phyloP scores from a whole-genome alignment of 2,888 invertebrate species.

The Pyrrhia umbra region DNA sequence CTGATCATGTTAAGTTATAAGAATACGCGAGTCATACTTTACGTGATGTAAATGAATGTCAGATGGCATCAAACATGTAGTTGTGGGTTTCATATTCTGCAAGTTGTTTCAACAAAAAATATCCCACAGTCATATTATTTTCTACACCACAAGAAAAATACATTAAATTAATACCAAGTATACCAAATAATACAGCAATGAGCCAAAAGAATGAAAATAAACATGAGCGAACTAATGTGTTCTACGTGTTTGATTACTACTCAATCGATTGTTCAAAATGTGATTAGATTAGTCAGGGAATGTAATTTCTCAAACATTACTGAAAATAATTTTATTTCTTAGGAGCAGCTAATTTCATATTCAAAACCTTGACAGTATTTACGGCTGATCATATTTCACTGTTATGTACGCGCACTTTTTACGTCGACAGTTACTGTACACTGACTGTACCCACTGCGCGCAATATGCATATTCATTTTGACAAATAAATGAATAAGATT shows the following conservation, averaged over 20 bases:
- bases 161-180: too few relatives aligned
- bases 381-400: conserved; percentile 11
- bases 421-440: conserved; percentile 13
- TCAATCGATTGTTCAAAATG: neutral
- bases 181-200: neutral
- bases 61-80: conserved; percentile 17
- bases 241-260: neutral
- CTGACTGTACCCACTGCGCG: conserved; percentile 10
- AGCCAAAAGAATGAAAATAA: neutral
- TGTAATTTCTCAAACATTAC: conserved; percentile 6
- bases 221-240: neutral
- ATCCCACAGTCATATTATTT: too few relatives aligned
- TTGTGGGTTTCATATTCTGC: neutral
- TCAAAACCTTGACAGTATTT: conserved; percentile 24
- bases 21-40: conserved; percentile 10
- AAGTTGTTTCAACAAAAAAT: neutral
- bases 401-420: conserved; percentile 14
- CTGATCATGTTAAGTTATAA: neutral
- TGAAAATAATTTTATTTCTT: conserved; percentile 21
- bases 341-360: conserved; percentile 10
- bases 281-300: neutral
- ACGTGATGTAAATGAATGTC: too few relatives aligned
- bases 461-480: conserved; percentile 54
- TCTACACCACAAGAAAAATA: too few relatives aligned
- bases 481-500: conserved; percentile 60